These are phyloP conservation scores for Nebria salina DNA, from an alignment of 2,888 invertebrate species.

Conservation along the genomic window DNA sequence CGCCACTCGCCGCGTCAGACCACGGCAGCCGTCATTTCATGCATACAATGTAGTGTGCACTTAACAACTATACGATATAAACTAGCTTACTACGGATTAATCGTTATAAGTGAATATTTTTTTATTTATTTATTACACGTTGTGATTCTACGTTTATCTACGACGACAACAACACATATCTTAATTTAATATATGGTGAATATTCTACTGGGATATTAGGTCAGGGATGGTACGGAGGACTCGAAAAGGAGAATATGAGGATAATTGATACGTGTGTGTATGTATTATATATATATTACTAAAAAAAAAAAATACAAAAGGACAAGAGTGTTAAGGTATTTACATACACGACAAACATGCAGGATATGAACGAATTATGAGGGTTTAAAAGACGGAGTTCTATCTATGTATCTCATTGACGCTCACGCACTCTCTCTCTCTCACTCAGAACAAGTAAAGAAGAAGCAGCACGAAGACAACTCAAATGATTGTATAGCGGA, in stretches of 20 bases:
- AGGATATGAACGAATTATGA: background rate
- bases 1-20: background rate
- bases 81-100: slow-evolving; percentile 41
- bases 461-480: slow-evolving; percentile 46
- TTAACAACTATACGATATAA: slow-evolving; percentile 36
- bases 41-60: slow-evolving; percentile 37
- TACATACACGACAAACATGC: slow-evolving; percentile 7
- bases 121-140: slow-evolving; percentile 21
- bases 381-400: slow-evolving; percentile 18
- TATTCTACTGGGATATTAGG: background rate
- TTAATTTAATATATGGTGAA: slow-evolving; percentile 20
- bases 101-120: slow-evolving; percentile 26
- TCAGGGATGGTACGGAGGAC: background rate
- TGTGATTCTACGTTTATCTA: slow-evolving; percentile 23
- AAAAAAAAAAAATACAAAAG: background rate
- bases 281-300: background rate
- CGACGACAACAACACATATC: slow-evolving; percentile 44
- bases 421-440: slow-evolving; percentile 55
- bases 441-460: slow-evolving; percentile 59
- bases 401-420: slow-evolving; percentile 46
- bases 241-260: slow-evolving; percentile 5
- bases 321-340: background rate
- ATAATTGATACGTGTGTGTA: slow-evolving; percentile 9
- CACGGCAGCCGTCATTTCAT: slow-evolving; percentile 13
- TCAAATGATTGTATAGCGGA: slow-evolving; percentile 36